Base-by-base conservation (phyloP, 2,888 invertebrate genomes). In the Drosophila picticornis region DNA sequence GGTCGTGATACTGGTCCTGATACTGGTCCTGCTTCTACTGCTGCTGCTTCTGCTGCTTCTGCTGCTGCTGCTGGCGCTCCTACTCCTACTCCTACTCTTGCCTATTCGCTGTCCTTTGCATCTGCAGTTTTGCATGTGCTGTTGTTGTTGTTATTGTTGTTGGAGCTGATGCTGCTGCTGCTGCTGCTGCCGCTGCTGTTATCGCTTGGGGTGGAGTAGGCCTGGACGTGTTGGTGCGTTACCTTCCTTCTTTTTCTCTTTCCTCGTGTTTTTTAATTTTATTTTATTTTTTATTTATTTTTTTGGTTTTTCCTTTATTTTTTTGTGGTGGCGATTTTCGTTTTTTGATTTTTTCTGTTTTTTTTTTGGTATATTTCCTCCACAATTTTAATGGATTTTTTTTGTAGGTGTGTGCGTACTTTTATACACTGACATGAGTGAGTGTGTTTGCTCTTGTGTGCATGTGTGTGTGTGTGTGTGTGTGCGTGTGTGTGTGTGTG, bases 381-480 rank as follows among this genome's bases (percentile, higher is more conserved):
- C 83, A 84, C 75, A 80, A 75, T 78, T 81, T 81, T 77, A 83
- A 83, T 81, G 81, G 90, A 76, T 90, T 81, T 81, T 46, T 75
- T 84, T 78, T 75, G 77, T 75, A 63, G 61, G 48, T 78, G 59
- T 77, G 25, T 40, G 29, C n/a, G n/a, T 31, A 9, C 25, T 29
- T 59, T 43, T 63, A 50, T 50, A 40, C 57, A 57, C 29, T 50
- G 22, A 50, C 40, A n/a, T 38, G 25, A 46, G 43, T 48, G 31
- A 48, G 29, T 56, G 19, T 52, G 22, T 46, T 46, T 46, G 46
- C 25, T 25, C 9, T 56, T 36, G n/a, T 51, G 36, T 38, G 40
- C 19, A n/a, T 40, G 59, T 38, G 40, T 22, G 25, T 40, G 59
- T 48, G 43, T 40, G 51, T 55, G 46, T 46, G 32, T 60, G 36